Evolutionary conservation across 2,888 invertebrate species (phyloP).

Genomic region (Zygogramma bicolorata): DNA sequence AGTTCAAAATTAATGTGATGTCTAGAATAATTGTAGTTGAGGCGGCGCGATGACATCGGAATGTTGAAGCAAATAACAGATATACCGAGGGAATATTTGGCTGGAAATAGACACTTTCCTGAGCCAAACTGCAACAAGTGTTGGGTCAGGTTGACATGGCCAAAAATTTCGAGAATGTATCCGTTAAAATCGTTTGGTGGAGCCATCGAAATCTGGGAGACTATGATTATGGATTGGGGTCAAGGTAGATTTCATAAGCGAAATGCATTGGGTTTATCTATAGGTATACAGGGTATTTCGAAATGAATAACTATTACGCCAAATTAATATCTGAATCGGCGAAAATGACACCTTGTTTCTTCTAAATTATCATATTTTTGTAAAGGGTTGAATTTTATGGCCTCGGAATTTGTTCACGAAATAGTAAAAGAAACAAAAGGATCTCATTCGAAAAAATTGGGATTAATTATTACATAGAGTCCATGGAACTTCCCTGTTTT

Average conservation of each 20-base stretch:
- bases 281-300: neutral
- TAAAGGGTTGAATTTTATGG: too few relatives aligned
- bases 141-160: neutral
- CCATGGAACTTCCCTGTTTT: too few relatives aligned
- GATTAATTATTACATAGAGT: too few relatives aligned
- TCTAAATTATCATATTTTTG: too few relatives aligned
- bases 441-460: too few relatives aligned
- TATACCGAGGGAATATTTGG: conserved; percentile 10
- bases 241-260: neutral
- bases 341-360: too few relatives aligned
- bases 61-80: conserved; percentile 19
- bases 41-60: conserved; percentile 17
- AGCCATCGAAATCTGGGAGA: too few relatives aligned
- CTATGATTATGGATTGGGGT: neutral
- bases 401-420: too few relatives aligned
- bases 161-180: conserved; percentile 6
- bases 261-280: neutral
- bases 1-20: conserved; percentile 7
- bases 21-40: conserved; percentile 8
- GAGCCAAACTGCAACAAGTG: conserved; percentile 23
- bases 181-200: too few relatives aligned
- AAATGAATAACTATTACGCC: too few relatives aligned
- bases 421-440: too few relatives aligned
- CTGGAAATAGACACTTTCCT: conserved; percentile 6
- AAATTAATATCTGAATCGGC: too few relatives aligned